Evolutionary conservation across 2,113 vertebrate species (phyloP), one percentile per base, ranked within the genome.

Genomic region (Ailuropoda melanoleuca): DNA sequence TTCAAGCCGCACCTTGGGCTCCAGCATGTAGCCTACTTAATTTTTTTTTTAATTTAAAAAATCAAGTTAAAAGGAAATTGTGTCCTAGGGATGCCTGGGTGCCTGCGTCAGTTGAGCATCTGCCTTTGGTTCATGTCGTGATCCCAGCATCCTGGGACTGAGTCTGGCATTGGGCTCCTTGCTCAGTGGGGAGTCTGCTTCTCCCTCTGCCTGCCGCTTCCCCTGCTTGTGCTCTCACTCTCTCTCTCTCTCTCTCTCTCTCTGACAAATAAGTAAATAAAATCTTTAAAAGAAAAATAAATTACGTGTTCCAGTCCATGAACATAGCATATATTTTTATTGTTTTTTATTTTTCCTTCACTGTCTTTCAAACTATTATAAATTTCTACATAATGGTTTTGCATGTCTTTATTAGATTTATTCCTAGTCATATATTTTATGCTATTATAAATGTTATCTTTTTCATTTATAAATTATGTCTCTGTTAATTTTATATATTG

Each of bases 401-500:
- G 7, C 10, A 31, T 60, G 46, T 80, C 21, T 72, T 60, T 53
- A 83, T 93, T 64, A 90, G 37, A 77, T 88, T 91, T 68, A 83
- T 60, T 83, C 50, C 23, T 66, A 39, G 23, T 77, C 34, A 64
- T 74, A 74, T 64, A 46, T 56, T 84, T 96, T 89, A 78, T 64
- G 48, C 2, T 92, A 74, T 92, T 64, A 5, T 53, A 92, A 77
- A 62, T 85, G 12, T 34, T 84, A 87, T 72, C n/a, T 88, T 91
- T 72, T 93, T 78, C 34, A 53, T 92, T 94, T 78, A 84, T 31
- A 96, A 96, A 85, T 80, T 50, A 39, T 56, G 4, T 34, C 75
- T 84, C n/a, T 86, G 29, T 80, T 93, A 70, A 58, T 77, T 80
- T 89, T 70, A 55, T 53, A 53, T n/a, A n/a, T 46, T 68, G 37